These are phyloP conservation scores for Campylorhamphus procurvoides DNA, from an alignment of 2,113 vertebrate species.

Conservation along the genomic window DNA sequence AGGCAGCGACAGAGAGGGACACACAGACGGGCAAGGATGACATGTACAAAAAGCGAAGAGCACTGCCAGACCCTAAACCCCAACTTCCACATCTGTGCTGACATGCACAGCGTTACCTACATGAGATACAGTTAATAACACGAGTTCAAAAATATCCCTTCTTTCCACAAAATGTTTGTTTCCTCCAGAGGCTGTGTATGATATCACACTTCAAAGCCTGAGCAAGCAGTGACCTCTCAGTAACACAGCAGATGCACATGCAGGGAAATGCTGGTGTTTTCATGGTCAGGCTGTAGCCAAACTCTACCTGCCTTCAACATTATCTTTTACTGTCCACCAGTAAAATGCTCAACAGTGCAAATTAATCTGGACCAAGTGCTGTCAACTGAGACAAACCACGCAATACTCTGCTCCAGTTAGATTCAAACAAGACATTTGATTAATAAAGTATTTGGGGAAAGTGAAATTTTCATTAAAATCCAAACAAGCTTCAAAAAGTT, in stretches of 20 bases:
- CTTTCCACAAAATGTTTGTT: not conserved
- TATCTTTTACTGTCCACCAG: not conserved
- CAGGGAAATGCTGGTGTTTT: not conserved
- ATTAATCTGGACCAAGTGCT: not conserved
- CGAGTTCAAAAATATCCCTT: not conserved
- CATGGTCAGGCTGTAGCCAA: slow-evolving; percentile 19
- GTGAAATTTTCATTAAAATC: not conserved
- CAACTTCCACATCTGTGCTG: not conserved
- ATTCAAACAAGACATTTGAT: not conserved
- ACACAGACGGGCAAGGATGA: not conserved
- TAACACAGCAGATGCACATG: not conserved
- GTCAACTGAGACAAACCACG: not conserved
- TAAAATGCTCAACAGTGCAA: not conserved
- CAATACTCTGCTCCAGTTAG: not conserved
- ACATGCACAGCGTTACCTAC: not conserved
- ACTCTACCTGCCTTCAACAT: not conserved
- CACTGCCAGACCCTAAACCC: not conserved
- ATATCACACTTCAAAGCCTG: not conserved
- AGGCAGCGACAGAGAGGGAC: not conserved
- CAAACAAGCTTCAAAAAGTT: not conserved
- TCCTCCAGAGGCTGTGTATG: not conserved
- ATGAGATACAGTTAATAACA: not conserved
- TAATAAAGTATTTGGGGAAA: not conserved
- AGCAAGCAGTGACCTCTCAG: not conserved
- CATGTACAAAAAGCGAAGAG: not conserved